Conservation (phyloP, 2,113 vertebrate species). For the Oryctolagus cuniculus region DNA sequence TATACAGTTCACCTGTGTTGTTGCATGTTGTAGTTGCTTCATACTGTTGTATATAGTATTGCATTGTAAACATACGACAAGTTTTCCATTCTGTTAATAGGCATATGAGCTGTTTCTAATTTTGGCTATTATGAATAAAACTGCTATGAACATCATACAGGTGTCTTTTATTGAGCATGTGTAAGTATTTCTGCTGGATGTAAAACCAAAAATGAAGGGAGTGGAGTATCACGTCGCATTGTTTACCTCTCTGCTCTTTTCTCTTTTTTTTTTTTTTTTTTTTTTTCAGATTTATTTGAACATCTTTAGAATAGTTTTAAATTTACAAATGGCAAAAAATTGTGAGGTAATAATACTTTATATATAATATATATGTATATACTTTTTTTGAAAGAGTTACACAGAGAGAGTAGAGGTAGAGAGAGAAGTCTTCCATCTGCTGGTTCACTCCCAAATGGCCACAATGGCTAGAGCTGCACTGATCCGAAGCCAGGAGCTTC, state of each 20-base stretch:
- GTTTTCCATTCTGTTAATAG: conserved; percentile 49
- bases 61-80: conserved; percentile 33
- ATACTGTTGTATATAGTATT: conserved; percentile 36
- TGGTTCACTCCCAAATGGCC: too few relatives aligned
- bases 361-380: too few relatives aligned
- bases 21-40: conserved; percentile 62
- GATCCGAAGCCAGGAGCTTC: too few relatives aligned
- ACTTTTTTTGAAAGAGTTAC: too few relatives aligned
- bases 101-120: conserved; percentile 59
- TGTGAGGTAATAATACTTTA: too few relatives aligned
- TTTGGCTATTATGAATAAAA: conserved; percentile 76
- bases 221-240: not conserved
- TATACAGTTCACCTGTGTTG: conserved; percentile 5
- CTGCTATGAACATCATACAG: conserved; percentile 58
- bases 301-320: too few relatives aligned
- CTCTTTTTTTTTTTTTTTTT: not conserved
- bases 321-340: too few relatives aligned
- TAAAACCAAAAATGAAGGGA: conserved; percentile 19
- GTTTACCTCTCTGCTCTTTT: not conserved
- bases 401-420: too few relatives aligned
- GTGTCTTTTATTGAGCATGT: conserved; percentile 41
- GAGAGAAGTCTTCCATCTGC: too few relatives aligned
- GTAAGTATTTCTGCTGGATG: conserved; percentile 22
- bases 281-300: too few relatives aligned
- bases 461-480: too few relatives aligned